Conservation (phyloP, 2,888 invertebrate species). For the Hypercompe scribonia region DNA sequence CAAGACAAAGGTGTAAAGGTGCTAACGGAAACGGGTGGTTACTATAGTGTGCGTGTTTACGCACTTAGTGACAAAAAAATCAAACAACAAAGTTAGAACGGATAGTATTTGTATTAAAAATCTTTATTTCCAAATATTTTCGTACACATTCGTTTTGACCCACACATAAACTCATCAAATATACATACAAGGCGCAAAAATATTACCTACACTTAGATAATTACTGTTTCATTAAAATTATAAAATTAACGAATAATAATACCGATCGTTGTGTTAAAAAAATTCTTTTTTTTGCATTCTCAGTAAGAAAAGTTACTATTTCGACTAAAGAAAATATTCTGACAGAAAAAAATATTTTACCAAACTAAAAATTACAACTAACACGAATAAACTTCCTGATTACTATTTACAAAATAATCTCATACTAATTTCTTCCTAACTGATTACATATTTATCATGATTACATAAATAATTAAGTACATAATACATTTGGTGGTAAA, state of each 20-base stretch:
- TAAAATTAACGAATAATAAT: constrained; percentile 29
- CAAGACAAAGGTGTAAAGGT: not conserved
- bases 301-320: not conserved
- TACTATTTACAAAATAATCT: constrained; percentile 59
- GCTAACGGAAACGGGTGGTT: too few species aligned
- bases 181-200: constrained; percentile 50
- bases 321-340: not conserved
- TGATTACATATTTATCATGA: constrained; percentile 40
- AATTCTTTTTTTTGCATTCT: not conserved
- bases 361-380: constrained; percentile 1
- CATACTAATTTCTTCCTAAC: constrained; percentile 49
- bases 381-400: constrained; percentile 29
- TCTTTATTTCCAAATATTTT: constrained; percentile 48
- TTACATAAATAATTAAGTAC: constrained; percentile 71
- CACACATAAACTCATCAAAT: constrained; percentile 50
- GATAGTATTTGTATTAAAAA: constrained; percentile 38
- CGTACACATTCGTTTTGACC: constrained; percentile 47
- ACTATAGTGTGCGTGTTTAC: not conserved
- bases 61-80: not conserved
- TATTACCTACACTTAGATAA: constrained; percentile 26
- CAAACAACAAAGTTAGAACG: constrained; percentile 8
- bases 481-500: constrained; percentile 69
- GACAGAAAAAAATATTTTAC: constrained; percentile 12
- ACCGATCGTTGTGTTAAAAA: constrained; percentile 9
- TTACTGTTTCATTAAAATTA: constrained; percentile 31